A percentile compares a stretch with the other conserved stretches of the same genome.
Conservation (phyloP, 2,888 invertebrate species). For the Masnerella sp. region DNA sequence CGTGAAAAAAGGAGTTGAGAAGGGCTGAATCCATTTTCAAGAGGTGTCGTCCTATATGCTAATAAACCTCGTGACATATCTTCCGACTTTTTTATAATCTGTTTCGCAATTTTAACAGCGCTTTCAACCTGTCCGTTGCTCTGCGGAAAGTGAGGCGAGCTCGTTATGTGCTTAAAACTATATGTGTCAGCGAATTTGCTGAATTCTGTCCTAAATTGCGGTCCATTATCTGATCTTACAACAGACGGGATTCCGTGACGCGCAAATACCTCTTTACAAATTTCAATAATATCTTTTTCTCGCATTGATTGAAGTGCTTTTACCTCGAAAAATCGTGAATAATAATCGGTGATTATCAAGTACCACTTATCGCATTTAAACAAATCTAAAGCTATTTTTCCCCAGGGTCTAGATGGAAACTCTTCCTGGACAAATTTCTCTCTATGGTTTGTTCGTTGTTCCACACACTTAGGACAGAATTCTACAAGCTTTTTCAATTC, state of each 20-base stretch:
- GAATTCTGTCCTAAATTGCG: constrained; percentile 57
- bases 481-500: constrained; percentile 43
- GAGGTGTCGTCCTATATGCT: constrained; percentile 22
- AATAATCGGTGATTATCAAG: constrained; percentile 61
- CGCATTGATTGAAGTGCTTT: not conserved
- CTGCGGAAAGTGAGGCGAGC: constrained; percentile 9
- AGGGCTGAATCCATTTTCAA: constrained; percentile 27
- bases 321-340: constrained; percentile 61
- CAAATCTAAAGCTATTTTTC: constrained; percentile 60
- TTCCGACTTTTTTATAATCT: constrained; percentile 7
- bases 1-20: constrained; percentile 20
- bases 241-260: constrained; percentile 31
- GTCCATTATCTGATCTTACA: constrained; percentile 18
- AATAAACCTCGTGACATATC: constrained; percentile 7
- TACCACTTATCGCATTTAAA: constrained; percentile 58
- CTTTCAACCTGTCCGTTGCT: constrained; percentile 11
- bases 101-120: constrained; percentile 24
- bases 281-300: constrained; percentile 30
- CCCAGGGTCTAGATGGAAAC: constrained; percentile 56
- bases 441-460: not conserved
- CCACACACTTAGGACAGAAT: constrained; percentile 15
- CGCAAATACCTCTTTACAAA: constrained; percentile 29
- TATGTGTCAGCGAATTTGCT: constrained; percentile 42
- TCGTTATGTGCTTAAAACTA: constrained; percentile 16
- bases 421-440: constrained; percentile 11